Base-by-base conservation (phyloP, 2,888 invertebrate species). In the Euplexia lucipara region DNA sequence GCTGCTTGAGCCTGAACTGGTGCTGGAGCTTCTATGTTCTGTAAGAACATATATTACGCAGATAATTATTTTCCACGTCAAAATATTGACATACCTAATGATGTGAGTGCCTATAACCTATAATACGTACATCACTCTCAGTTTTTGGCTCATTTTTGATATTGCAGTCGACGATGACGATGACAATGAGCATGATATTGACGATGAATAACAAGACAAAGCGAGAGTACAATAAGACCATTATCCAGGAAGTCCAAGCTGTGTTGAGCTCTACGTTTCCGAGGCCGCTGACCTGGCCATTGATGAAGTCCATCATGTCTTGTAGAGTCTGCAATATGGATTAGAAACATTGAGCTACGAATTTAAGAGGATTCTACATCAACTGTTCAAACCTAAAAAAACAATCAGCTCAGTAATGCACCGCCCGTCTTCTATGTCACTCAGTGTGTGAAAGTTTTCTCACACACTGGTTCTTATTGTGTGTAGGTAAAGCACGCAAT, bases 151-250 rank as follows among this genome's bases (percentile, higher is more conserved):
- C 65, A 16, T 78, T 75, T 68, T 81, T 78, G 12, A 84, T 56
- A 53, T 88, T 89, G 58, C 85, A 88, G 58, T 90, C 86, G 2
- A 93, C 83, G 5, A 91, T 86, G 14, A 92, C 84, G 12, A 83
- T 61, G 8, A 94, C 72, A 2, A 93, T 68, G 0, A 94, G 83
- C 1, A 87, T 48, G 0, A 96, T 77, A 68, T 96, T 96, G n/a
- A 96, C 60, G 10, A 95, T 26, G 86, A 96, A 95, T 32, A 96
- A 84, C 1, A 95, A 61, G 3, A 90, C 88, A 44, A 95, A 89
- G 26, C 96, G 91, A 0, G 93, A 92, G 78, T 95, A 95, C 3
- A 96, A 53, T 12, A 95, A 84, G 3, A 92, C 91, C 91, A 96
- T 93, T 9, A 93, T 73, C 85, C 96, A 91, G 0, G 96, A 83